Conservation (phyloP, 2,797 vertebrate species). For the Fundulus diaphanus region DNA sequence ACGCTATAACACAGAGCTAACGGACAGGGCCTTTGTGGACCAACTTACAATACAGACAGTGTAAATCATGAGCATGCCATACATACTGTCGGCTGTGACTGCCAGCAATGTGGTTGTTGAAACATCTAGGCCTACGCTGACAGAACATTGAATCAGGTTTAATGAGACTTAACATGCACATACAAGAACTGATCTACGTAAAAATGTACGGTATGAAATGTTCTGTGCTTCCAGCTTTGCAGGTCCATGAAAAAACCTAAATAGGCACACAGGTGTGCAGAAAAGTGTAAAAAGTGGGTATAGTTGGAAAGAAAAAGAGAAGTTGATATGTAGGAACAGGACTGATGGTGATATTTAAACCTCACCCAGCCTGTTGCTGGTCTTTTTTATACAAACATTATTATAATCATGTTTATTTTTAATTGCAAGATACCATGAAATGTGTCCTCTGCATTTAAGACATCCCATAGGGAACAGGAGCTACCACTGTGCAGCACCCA, state of each 20-base stretch:
- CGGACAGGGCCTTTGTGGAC: constrained; percentile 49
- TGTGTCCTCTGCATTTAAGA: too few relatives aligned
- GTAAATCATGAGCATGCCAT: constrained; percentile 33
- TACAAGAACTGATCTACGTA: neutral
- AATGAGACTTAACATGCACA: neutral
- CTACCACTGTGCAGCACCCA: too few relatives aligned
- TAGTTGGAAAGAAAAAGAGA: neutral
- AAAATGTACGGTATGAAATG: neutral
- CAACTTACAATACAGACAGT: constrained; percentile 1
- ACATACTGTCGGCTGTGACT: constrained; percentile 30
- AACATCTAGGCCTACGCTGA: neutral
- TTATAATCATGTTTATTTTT: too few relatives aligned
- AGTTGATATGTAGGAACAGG: too few relatives aligned
- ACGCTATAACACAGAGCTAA: constrained; percentile 20
- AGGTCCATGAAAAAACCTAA: neutral
- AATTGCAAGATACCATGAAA: too few relatives aligned
- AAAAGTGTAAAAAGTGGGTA: neutral
- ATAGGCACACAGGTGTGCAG: too few relatives aligned
- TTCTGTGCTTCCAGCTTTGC: neutral
- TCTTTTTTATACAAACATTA: too few relatives aligned
- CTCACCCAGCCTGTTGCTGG: too few relatives aligned
- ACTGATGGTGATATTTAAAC: neutral
- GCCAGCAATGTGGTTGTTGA: constrained; percentile 4
- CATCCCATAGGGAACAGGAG: too few relatives aligned
- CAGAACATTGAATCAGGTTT: neutral